These are phyloP conservation scores for Paraescarpia echinospica DNA, from an alignment of 1,140 invertebrate genomes.

Conservation along the genomic window DNA sequence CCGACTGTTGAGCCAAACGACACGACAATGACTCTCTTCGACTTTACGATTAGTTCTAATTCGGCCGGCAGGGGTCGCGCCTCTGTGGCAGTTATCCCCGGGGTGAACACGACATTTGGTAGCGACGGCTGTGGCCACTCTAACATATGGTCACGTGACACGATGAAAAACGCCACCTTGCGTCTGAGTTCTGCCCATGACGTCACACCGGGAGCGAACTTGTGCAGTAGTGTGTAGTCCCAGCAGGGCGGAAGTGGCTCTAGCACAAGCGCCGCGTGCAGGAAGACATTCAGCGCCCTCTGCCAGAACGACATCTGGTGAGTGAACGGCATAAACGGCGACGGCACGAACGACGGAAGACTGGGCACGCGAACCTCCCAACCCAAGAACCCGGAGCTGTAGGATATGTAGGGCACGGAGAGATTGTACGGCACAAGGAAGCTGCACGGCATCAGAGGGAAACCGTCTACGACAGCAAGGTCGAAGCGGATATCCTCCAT, in stretches of 20 bases:
- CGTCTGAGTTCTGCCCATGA: not conserved
- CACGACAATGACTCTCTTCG: conserved; percentile 16
- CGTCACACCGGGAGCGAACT: conserved; percentile 11
- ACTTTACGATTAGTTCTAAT: conserved; percentile 11
- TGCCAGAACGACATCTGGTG: conserved; percentile 11
- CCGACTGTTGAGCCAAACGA: conserved; percentile 21
- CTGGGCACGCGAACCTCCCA: not conserved
- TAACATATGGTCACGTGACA: not conserved
- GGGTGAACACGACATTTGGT: not conserved
- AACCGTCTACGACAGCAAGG: conserved; percentile 17
- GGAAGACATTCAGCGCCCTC: not conserved
- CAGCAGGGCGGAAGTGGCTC: too few relatives aligned
- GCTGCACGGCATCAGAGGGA: not conserved
- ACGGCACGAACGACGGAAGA: conserved; percentile 22
- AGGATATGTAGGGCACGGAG: conserved; percentile 13
- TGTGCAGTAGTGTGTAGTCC: not conserved
- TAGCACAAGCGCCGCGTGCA: not conserved
- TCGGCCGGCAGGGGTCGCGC: conserved; percentile 12
- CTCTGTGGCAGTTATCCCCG: not conserved
- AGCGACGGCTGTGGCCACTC: conserved; percentile 10
- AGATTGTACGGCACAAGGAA: conserved; percentile 7
- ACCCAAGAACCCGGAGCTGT: not conserved
- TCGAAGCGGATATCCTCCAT: conserved; percentile 9
- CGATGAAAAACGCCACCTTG: not conserved
- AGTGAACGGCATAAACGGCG: not conserved